Conservation (phyloP, 2,797 vertebrate species). For the Hapalemur alaotrensis region DNA sequence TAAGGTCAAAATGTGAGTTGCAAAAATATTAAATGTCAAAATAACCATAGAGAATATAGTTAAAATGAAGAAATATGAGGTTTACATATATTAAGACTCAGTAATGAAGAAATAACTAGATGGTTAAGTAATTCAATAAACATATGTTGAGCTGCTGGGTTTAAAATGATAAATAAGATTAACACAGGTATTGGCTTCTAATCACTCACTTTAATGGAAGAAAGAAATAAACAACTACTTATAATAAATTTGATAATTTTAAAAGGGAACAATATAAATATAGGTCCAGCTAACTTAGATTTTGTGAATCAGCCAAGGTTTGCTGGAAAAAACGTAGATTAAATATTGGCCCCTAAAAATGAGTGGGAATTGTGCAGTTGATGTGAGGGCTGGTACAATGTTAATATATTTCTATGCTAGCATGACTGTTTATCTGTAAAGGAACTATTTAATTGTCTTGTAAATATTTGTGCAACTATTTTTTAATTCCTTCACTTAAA, state of each 20-base stretch:
- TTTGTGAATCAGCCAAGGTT: not conserved
- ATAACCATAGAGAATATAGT: not conserved
- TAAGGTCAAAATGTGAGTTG: not conserved
- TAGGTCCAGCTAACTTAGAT: not conserved
- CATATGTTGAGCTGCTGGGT: conserved; percentile 5
- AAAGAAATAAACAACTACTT: conserved; percentile 11
- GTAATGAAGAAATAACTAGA: conserved; percentile 33
- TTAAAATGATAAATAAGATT: conserved; percentile 43
- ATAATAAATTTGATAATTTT: not conserved
- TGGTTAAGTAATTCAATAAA: conserved; percentile 50
- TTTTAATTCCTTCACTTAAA: not conserved
- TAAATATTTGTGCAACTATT: not conserved
- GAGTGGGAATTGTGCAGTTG: not conserved
- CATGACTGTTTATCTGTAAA: not conserved
- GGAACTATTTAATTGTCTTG: not conserved
- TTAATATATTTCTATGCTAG: not conserved
- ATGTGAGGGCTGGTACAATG: not conserved
- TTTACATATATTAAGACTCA: not conserved
- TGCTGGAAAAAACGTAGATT: not conserved
- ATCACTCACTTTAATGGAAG: conserved; percentile 31
- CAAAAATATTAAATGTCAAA: not conserved
- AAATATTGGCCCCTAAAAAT: not conserved
- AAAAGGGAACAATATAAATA: not conserved
- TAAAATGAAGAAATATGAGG: conserved; percentile 9
- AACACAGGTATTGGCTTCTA: not conserved